Evolutionary conservation across 1,140 invertebrate species (phyloP).

Genomic region (Gonatopus flavifemur): DNA sequence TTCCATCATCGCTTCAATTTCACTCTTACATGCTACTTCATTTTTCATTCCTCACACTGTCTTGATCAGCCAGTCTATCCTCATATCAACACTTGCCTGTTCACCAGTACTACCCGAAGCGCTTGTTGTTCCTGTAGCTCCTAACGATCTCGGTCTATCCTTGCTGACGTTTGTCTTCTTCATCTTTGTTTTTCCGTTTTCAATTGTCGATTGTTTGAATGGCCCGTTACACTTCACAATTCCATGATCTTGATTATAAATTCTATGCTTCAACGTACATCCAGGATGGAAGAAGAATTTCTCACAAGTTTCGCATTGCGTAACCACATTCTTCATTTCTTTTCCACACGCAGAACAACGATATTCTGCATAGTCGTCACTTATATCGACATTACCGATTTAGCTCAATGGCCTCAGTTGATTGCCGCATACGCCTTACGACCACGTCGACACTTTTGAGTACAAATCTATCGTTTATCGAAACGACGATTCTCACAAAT

Average conservation of each 20-base stretch:
- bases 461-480: too few species aligned
- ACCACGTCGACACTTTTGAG: too few species aligned
- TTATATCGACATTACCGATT: too few species aligned
- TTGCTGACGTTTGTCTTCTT: too few species aligned
- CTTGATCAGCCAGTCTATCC: constrained; percentile 15
- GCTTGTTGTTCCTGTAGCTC: constrained; percentile 1
- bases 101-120: too few species aligned
- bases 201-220: neutral
- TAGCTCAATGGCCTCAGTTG: too few species aligned
- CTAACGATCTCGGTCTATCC: constrained; percentile 9
- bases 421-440: too few species aligned
- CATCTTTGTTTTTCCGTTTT: too few species aligned
- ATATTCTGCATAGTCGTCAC: constrained; percentile 5
- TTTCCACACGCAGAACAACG: constrained; percentile 9
- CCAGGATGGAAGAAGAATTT: constrained; percentile 3
- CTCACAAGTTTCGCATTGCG: neutral
- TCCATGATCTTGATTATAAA: neutral
- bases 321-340: neutral
- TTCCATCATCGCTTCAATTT: constrained; percentile 11
- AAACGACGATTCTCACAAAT: too few species aligned
- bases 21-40: constrained; percentile 2
- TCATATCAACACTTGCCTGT: neutral
- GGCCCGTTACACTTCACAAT: neutral
- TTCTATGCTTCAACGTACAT: constrained; percentile 1
- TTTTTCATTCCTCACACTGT: constrained; percentile 12